Percentiles rank a stretch among this genome's conserved stretches.
These are phyloP conservation scores for Temnothorax longispinosus DNA, from an alignment of 1,140 invertebrate species.

Conservation along the genomic window DNA sequence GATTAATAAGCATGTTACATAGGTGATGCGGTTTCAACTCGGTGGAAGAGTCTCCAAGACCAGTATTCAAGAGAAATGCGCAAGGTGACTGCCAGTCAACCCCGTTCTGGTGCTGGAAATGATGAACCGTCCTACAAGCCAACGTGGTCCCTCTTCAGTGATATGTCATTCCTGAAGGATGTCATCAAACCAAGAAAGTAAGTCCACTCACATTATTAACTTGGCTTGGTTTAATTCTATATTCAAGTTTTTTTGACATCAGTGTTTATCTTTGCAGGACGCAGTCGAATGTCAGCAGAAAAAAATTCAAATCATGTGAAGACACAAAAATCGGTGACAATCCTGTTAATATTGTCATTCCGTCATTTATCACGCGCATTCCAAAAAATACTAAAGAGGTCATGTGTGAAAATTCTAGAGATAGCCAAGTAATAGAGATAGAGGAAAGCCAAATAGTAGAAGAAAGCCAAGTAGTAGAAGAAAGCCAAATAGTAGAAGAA, in stretches of 20 bases:
- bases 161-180: background rate
- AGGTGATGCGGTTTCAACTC: slow-evolving; percentile 9
- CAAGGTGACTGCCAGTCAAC: background rate
- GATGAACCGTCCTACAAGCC: background rate
- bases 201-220: background rate
- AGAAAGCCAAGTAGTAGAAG: too few relatives aligned
- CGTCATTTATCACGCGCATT: too few relatives aligned
- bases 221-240: background rate
- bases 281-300: background rate
- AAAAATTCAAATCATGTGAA: background rate
- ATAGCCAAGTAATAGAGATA: too few relatives aligned
- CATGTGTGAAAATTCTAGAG: too few relatives aligned
- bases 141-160: background rate
- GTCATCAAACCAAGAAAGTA: slow-evolving; percentile 8
- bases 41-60: background rate
- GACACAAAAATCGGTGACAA: background rate
- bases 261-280: background rate
- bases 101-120: background rate
- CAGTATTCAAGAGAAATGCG: background rate
- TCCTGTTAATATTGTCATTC: background rate
- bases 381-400: too few relatives aligned
- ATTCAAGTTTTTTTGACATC: background rate
- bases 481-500: too few relatives aligned
- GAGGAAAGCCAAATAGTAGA: too few relatives aligned
- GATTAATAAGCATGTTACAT: background rate